A percentile compares a stretch with the other conserved stretches of the same genome.
These are phyloP conservation scores for Ficedula albicollis DNA, from an alignment of 2,797 vertebrate species.

Conservation along the genomic window DNA sequence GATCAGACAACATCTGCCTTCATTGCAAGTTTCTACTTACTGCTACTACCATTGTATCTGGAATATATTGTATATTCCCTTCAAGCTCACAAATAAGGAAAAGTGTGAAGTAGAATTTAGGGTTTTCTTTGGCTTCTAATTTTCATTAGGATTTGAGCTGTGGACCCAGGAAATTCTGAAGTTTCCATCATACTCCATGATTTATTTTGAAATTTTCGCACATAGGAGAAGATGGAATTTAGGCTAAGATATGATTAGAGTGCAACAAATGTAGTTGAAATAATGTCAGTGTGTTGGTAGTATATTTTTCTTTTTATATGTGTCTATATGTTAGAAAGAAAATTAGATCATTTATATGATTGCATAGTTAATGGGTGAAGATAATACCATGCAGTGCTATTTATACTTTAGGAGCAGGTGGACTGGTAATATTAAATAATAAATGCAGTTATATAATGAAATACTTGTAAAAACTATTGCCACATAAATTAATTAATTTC, in stretches of 20 bases:
- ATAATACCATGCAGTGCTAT: neutral
- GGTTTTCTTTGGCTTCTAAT: conserved; percentile 27
- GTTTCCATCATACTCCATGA: neutral
- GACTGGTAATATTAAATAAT: neutral
- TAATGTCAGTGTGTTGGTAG: neutral
- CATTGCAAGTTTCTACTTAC: neutral
- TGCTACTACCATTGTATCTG: neutral
- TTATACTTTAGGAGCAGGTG: neutral
- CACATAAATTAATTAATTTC: neutral
- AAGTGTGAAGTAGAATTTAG: conserved; percentile 13
- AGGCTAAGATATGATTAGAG: neutral
- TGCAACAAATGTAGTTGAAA: neutral
- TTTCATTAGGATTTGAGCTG: conserved; percentile 32
- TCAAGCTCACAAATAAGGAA: neutral
- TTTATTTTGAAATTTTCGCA: neutral
- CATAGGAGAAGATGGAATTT: neutral
- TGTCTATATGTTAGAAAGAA: neutral
- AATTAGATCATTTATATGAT: neutral
- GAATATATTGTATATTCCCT: conserved; percentile 22
- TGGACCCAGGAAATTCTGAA: neutral
- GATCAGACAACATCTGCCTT: conserved; percentile 31
- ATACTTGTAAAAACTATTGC: neutral
- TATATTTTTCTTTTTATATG: neutral
- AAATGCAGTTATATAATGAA: neutral
- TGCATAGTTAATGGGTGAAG: neutral